A percentile compares a stretch with the other conserved stretches of the same genome.
Conservation (phyloP, 2,888 invertebrate species). For the Agrilus biguttatus region DNA sequence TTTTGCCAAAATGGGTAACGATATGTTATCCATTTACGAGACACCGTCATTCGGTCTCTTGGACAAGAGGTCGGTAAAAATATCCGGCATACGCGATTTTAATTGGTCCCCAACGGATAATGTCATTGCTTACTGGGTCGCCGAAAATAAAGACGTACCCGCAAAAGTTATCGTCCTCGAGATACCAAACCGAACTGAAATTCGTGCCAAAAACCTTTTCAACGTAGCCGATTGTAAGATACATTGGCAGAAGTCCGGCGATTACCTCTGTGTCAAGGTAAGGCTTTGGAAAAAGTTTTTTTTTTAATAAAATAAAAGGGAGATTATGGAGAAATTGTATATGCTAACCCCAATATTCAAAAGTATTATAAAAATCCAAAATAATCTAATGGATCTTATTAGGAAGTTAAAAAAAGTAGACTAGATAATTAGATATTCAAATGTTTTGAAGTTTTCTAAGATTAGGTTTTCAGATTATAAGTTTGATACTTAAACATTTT, state of each 20-base stretch:
- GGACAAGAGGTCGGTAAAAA: constrained; percentile 89
- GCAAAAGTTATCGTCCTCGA: constrained; percentile 88
- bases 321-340: no score
- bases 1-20: constrained; percentile 77
- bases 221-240: constrained; percentile 97
- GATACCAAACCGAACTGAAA: constrained; percentile 78
- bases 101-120: constrained; percentile 98
- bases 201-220: constrained; percentile 89
- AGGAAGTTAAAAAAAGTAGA: no score
- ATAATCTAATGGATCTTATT: no score
- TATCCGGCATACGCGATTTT: constrained; percentile 81
- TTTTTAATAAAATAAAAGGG: no score
- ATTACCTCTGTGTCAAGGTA: constrained; percentile 93
- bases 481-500: no score
- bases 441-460: no score
- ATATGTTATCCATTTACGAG: constrained; percentile 85
- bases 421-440: no score
- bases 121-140: constrained; percentile 94
- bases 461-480: no score
- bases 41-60: constrained; percentile 89
- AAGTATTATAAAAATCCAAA: no score
- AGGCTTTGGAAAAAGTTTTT: constrained; percentile 40
- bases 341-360: no score
- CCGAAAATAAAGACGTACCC: constrained; percentile 92
- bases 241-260: constrained; percentile 98